phyloP scores from a whole-genome alignment of 1,140 invertebrate genomes.

The Helicoverpa armigera region DNA sequence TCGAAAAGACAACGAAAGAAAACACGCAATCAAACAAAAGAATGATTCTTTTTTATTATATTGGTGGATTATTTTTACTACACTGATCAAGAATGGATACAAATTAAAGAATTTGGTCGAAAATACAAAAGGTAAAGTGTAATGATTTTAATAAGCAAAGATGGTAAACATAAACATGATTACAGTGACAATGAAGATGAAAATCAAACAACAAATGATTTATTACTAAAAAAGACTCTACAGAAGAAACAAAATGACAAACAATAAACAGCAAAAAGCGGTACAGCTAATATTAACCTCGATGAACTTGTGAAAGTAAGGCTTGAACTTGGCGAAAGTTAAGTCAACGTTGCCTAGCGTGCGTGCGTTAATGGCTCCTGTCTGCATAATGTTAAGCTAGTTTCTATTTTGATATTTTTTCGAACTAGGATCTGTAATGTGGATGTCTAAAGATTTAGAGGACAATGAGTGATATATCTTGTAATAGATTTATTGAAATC shows the following conservation, averaged over 20 bases:
- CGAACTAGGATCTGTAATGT: background rate
- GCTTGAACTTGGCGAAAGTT: constrained; percentile 34
- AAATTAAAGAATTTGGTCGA: too few relatives aligned
- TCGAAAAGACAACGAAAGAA: too few relatives aligned
- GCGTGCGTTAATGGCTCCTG: constrained; percentile 12
- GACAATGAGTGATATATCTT: too few relatives aligned
- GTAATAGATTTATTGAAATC: too few relatives aligned
- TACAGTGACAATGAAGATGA: background rate
- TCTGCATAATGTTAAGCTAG: constrained; percentile 19
- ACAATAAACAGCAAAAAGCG: constrained; percentile 5
- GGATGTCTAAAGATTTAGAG: background rate
- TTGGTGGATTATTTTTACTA: too few relatives aligned
- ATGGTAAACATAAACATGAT: too few relatives aligned
- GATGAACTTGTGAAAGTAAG: constrained; percentile 34
- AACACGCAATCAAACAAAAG: too few relatives aligned
- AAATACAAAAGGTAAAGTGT: too few relatives aligned
- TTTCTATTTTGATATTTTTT: background rate
- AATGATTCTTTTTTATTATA: too few relatives aligned
- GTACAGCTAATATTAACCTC: constrained; percentile 41
- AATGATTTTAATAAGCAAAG: too few relatives aligned
- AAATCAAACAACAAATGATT: background rate
- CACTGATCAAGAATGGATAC: too few relatives aligned
- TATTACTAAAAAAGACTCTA: background rate
- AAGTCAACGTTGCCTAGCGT: constrained; percentile 10
- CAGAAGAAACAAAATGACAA: background rate